A percentile compares a stretch with the other conserved stretches of the same genome.
phyloP scores from a whole-genome alignment of 2,888 invertebrate genomes.

The Meganola albula region DNA sequence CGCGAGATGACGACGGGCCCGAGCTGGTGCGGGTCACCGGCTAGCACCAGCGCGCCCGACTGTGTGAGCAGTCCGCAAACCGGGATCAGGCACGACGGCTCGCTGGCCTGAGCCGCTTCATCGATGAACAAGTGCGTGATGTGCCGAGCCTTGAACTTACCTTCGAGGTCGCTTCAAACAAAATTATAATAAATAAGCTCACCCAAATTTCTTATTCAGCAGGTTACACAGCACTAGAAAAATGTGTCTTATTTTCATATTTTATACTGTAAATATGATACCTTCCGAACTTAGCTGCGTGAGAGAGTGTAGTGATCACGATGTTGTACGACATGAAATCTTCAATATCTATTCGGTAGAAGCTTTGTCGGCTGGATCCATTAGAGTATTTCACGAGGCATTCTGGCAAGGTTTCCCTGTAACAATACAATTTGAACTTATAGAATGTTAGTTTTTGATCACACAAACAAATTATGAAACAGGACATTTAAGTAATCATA shows the following conservation, averaged over 20 bases:
- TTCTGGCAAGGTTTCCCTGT: constrained; percentile 38
- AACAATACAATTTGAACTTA: background rate
- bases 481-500: too few relatives aligned
- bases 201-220: too few relatives aligned
- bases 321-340: constrained; percentile 30
- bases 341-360: constrained; percentile 13
- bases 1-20: constrained; percentile 86
- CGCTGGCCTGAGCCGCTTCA: constrained; percentile 93
- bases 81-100: constrained; percentile 89
- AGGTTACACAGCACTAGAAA: too few relatives aligned
- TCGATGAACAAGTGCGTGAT: constrained; percentile 92
- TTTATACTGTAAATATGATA: constrained; percentile 35
- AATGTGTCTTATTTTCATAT: too few relatives aligned
- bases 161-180: too few relatives aligned
- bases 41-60: constrained; percentile 78
- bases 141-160: too few relatives aligned
- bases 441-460: too few relatives aligned
- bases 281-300: constrained; percentile 40
- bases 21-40: constrained; percentile 91
- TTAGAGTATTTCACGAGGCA: constrained; percentile 33
- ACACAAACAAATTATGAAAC: too few relatives aligned
- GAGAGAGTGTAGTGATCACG: constrained; percentile 41
- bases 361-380: constrained; percentile 20
- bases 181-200: too few relatives aligned
- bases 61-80: constrained; percentile 73